Percentiles rank a stretch among this genome's conserved stretches.
phyloP scores from a whole-genome alignment of 1,140 invertebrate genomes.

The Sipha flava region DNA sequence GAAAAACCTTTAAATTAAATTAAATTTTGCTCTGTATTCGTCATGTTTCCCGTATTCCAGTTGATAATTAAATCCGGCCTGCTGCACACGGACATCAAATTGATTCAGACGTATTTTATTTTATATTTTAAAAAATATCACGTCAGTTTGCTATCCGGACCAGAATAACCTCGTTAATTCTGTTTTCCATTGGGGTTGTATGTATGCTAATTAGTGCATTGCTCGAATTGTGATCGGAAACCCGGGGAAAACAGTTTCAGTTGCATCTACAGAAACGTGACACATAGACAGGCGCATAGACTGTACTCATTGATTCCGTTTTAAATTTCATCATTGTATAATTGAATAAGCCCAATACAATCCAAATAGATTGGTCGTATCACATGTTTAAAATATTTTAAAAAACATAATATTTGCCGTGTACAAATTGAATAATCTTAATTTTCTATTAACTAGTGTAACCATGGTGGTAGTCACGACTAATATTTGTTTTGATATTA shows the following conservation, averaged over 20 bases:
- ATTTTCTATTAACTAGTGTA: too few relatives aligned
- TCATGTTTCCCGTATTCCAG: background rate
- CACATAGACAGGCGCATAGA: background rate
- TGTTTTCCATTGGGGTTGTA: background rate
- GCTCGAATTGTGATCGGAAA: constrained; percentile 6
- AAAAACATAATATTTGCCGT: too few relatives aligned
- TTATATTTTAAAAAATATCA: constrained; percentile 24
- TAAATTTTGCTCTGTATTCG: background rate
- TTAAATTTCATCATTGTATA: background rate
- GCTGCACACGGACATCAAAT: background rate
- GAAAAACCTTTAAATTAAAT: constrained; percentile 28
- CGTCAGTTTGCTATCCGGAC: constrained; percentile 8
- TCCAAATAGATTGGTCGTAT: too few relatives aligned
- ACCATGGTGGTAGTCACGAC: too few relatives aligned
- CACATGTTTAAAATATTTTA: too few relatives aligned
- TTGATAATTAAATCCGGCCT: constrained; percentile 13
- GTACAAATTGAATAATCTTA: too few relatives aligned
- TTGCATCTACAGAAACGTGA: background rate
- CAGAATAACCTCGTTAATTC: constrained; percentile 20
- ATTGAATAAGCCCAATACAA: background rate
- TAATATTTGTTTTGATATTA: too few relatives aligned
- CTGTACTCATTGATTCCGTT: background rate
- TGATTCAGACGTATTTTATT: constrained; percentile 18
- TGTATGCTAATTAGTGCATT: constrained; percentile 7
- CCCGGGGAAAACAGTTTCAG: background rate